phyloP scores from a whole-genome alignment of 2,797 vertebrate species.

The Hippopotamyrus pictus region DNA sequence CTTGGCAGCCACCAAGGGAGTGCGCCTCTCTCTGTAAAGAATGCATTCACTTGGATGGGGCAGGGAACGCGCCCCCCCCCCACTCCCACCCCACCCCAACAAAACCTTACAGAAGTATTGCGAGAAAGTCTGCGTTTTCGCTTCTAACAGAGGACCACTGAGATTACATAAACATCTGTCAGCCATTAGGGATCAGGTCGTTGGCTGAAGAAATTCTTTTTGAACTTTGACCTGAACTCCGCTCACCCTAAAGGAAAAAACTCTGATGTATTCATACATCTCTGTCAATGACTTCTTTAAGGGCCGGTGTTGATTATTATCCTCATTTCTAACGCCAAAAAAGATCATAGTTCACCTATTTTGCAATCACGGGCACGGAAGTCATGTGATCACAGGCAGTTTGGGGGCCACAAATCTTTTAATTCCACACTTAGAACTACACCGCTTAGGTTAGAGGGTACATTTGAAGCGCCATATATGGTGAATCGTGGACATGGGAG shows the following conservation, averaged over 20 bases:
- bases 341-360: slow-evolving; percentile 12
- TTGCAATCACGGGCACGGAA: slow-evolving; percentile 3
- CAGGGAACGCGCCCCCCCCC: neutral
- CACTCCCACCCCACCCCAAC: neutral
- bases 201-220: slow-evolving; percentile 46
- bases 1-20: slow-evolving; percentile 34
- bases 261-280: slow-evolving; percentile 23
- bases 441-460: neutral
- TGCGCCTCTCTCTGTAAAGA: neutral
- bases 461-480: neutral
- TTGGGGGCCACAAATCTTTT: slow-evolving; percentile 21
- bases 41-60: neutral
- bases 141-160: slow-evolving; percentile 44
- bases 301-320: slow-evolving; percentile 19
- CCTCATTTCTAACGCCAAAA: slow-evolving; percentile 10
- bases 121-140: neutral
- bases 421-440: slow-evolving; percentile 9
- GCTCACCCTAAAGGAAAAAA: slow-evolving; percentile 41
- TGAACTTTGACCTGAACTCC: slow-evolving; percentile 50
- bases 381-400: neutral
- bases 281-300: slow-evolving; percentile 50
- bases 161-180: slow-evolving; percentile 60
- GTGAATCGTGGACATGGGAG: neutral
- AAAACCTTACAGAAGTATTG: neutral
- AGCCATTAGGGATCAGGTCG: slow-evolving; percentile 51